Evolutionary conservation across 2,888 invertebrate genomes (phyloP).

Genomic region (Watsonalla cultraria): DNA sequence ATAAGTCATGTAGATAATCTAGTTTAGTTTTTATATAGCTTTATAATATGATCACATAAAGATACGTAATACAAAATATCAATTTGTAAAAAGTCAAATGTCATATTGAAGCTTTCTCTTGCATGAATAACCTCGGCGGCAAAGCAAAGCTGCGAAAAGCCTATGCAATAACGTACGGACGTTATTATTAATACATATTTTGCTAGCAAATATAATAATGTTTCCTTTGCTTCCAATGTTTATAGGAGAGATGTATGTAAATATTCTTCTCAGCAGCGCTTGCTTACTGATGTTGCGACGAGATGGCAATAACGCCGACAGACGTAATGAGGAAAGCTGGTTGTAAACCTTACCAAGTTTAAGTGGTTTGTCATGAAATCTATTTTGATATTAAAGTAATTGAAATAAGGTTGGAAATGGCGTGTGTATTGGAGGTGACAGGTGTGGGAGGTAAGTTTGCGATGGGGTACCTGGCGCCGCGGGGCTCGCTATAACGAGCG

Average conservation of each 20-base stretch:
- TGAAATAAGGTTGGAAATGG: conserved; percentile 46
- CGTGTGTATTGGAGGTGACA: conserved; percentile 25
- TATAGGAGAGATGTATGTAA: conserved; percentile 56
- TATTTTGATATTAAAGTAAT: conserved; percentile 12
- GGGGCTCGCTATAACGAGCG: conserved; percentile 65
- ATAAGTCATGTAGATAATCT: no score
- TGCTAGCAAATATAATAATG: conserved; percentile 12
- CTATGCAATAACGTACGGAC: conserved; percentile 4
- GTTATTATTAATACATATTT: not conserved
- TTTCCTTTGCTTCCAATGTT: conserved; percentile 42
- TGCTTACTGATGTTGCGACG: conserved; percentile 58
- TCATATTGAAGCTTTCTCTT: no score
- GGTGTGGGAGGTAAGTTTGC: conserved; percentile 45
- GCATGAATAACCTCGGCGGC: no score
- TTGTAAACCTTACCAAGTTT: conserved; percentile 40
- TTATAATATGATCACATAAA: no score
- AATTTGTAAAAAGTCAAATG: no score
- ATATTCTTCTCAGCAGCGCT: conserved; percentile 65
- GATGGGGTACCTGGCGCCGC: conserved; percentile 46
- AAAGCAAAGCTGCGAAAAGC: conserved; percentile 14
- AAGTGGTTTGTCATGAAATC: conserved; percentile 10
- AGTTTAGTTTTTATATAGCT: no score
- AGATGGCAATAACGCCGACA: conserved; percentile 63
- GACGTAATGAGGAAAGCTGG: conserved; percentile 66
- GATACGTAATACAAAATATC: no score